phyloP scores from a whole-genome alignment of 2,888 invertebrate species.

The Taenaris catops region DNA sequence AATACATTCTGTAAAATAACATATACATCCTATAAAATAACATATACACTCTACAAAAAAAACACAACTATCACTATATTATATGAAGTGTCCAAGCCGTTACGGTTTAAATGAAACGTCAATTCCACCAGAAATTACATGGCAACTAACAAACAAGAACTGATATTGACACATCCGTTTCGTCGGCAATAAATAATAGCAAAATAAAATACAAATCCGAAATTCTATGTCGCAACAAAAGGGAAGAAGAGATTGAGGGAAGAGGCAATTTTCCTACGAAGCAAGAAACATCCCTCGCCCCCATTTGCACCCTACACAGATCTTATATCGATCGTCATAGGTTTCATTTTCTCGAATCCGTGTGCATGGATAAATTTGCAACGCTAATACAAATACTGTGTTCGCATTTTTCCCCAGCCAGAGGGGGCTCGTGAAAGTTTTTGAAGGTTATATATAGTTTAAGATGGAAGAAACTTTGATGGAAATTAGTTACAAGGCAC shows the following conservation, averaged over 20 bases:
- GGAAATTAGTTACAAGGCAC: constrained; percentile 30
- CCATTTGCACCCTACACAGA: constrained; percentile 23
- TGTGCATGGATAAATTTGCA: constrained; percentile 27
- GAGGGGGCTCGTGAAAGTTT: constrained; percentile 38
- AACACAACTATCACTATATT: too few relatives aligned
- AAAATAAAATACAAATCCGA: constrained; percentile 50
- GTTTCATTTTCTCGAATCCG: constrained; percentile 21
- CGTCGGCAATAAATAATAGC: constrained; percentile 29
- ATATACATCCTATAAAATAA: too few relatives aligned
- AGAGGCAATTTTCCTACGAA: constrained; percentile 63
- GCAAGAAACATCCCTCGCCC: constrained; percentile 35
- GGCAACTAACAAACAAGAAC: constrained; percentile 22
- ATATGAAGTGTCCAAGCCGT: background rate
- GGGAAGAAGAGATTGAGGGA: constrained; percentile 50
- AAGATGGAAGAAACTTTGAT: constrained; percentile 29
- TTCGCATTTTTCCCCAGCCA: constrained; percentile 38
- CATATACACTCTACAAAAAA: too few relatives aligned
- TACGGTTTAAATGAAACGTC: background rate
- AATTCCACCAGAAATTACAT: constrained; percentile 6
- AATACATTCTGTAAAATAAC: too few relatives aligned
- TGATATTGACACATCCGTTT: constrained; percentile 25
- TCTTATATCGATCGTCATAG: constrained; percentile 28
- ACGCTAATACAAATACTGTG: constrained; percentile 43
- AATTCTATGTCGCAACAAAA: constrained; percentile 47
- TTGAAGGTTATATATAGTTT: constrained; percentile 43